Conservation (phyloP, 2,113 vertebrate genomes). For the Engystomops pustulosus region DNA sequence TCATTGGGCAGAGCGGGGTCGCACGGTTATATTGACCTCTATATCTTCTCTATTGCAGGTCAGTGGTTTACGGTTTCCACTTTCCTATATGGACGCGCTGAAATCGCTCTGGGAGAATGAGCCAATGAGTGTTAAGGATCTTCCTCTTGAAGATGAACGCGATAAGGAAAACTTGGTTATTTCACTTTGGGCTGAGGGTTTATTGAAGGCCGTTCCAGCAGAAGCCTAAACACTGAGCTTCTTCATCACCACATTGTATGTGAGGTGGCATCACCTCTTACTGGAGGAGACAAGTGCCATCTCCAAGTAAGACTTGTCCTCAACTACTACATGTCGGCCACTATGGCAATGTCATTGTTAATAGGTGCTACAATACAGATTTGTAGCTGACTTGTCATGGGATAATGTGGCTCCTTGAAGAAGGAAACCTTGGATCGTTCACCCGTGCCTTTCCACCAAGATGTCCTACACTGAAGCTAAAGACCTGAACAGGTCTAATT, state of each 20-base stretch:
- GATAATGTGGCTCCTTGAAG: neutral
- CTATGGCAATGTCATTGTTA: neutral
- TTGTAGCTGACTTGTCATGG: neutral
- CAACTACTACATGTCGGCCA: neutral
- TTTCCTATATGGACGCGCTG: slow-evolving; percentile 80
- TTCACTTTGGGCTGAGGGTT: slow-evolving; percentile 86
- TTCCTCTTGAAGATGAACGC: slow-evolving; percentile 75
- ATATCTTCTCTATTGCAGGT: slow-evolving; percentile 63
- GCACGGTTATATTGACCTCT: too few species aligned
- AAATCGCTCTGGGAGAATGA: slow-evolving; percentile 78
- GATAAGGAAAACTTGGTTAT: slow-evolving; percentile 82
- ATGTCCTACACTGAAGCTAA: neutral
- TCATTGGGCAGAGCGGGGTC: too few species aligned
- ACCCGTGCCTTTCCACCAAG: neutral
- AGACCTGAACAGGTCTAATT: too few species aligned
- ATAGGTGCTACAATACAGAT: neutral
- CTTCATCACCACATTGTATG: neutral
- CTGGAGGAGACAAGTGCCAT: too few species aligned
- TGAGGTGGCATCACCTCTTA: too few species aligned
- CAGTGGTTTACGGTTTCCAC: slow-evolving; percentile 84
- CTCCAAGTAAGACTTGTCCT: neutral
- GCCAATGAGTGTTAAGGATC: slow-evolving; percentile 72
- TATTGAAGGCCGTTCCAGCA: slow-evolving; percentile 69
- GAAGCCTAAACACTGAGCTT: neutral
- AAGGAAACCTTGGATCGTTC: neutral